phyloP scores from a whole-genome alignment of 2,888 invertebrate genomes.

The Beris morrisii region DNA sequence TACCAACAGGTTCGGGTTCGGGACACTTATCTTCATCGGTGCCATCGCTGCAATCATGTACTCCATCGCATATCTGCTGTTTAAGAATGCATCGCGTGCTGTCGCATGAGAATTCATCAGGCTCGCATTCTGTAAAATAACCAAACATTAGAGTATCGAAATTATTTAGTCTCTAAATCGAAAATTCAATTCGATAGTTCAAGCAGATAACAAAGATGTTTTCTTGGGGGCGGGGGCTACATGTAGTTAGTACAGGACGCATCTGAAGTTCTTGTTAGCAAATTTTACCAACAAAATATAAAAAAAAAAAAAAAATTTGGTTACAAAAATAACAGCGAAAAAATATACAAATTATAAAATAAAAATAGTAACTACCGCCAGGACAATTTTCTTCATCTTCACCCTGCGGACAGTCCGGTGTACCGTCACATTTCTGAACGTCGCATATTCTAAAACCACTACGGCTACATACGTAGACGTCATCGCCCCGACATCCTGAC shows the following conservation, averaged over 20 bases:
- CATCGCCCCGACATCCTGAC: constrained; percentile 50
- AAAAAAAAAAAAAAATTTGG: constrained; percentile 14
- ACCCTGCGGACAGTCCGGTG: constrained; percentile 49
- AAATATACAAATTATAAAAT: constrained; percentile 17
- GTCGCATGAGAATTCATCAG: constrained; percentile 66
- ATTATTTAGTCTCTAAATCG: too few relatives aligned
- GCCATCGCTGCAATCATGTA: constrained; percentile 64
- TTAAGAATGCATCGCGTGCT: constrained; percentile 62
- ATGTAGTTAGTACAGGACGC: neutral
- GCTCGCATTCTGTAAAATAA: constrained; percentile 26
- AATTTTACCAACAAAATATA: neutral
- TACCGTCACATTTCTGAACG: constrained; percentile 49
- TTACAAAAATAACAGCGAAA: constrained; percentile 10
- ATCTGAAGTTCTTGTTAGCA: neutral
- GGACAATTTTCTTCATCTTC: constrained; percentile 52
- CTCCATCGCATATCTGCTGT: constrained; percentile 62
- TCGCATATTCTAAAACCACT: constrained; percentile 48
- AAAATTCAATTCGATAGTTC: too few relatives aligned
- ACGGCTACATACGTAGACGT: constrained; percentile 46
- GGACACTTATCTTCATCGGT: constrained; percentile 69
- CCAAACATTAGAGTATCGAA: too few relatives aligned
- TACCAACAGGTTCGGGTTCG: constrained; percentile 20
- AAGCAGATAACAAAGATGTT: too few relatives aligned
- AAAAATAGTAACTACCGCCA: constrained; percentile 22
- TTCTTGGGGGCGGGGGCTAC: too few relatives aligned